Percentiles rank a stretch among this genome's conserved stretches.
These are phyloP conservation scores for Nasonia giraulti DNA, from an alignment of 1,140 invertebrate genomes.

Conservation along the genomic window DNA sequence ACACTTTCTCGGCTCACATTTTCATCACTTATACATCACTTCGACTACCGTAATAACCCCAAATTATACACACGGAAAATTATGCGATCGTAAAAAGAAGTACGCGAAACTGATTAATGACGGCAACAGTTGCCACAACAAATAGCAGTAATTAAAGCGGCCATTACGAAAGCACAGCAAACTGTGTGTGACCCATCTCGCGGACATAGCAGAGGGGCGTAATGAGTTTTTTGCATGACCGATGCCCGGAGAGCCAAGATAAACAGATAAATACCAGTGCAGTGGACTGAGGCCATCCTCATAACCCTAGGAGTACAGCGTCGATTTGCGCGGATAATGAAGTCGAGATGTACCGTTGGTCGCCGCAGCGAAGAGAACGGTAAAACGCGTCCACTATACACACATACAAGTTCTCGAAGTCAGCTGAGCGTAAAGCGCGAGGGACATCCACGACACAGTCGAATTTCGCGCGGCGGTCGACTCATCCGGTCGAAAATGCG, in stretches of 20 bases:
- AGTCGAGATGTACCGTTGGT: slow-evolving; percentile 35
- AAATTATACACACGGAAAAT: not conserved
- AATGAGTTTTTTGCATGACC: too few species aligned
- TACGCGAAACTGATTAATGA: not conserved
- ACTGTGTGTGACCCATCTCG: not conserved
- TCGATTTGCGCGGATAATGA: slow-evolving; percentile 40
- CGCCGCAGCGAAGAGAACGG: slow-evolving; percentile 16
- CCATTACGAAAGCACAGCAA: not conserved
- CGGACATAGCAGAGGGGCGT: too few species aligned
- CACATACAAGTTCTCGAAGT: not conserved
- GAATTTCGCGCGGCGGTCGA: not conserved
- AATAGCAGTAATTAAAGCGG: not conserved
- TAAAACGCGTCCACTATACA: slow-evolving; percentile 14
- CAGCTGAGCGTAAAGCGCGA: not conserved
- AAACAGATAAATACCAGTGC: not conserved
- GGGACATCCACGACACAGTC: not conserved
- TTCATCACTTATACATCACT: not conserved
- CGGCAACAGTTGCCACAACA: not conserved
- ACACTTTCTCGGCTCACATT: not conserved
- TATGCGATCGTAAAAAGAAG: not conserved
- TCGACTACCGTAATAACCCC: not conserved
- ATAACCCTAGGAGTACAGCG: not conserved
- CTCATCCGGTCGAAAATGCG: not conserved
- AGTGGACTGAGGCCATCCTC: not conserved
- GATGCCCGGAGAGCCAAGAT: not conserved